Evolutionary conservation across 1,140 invertebrate genomes (phyloP).

Genomic region (Chionoecetes opilio): DNA sequence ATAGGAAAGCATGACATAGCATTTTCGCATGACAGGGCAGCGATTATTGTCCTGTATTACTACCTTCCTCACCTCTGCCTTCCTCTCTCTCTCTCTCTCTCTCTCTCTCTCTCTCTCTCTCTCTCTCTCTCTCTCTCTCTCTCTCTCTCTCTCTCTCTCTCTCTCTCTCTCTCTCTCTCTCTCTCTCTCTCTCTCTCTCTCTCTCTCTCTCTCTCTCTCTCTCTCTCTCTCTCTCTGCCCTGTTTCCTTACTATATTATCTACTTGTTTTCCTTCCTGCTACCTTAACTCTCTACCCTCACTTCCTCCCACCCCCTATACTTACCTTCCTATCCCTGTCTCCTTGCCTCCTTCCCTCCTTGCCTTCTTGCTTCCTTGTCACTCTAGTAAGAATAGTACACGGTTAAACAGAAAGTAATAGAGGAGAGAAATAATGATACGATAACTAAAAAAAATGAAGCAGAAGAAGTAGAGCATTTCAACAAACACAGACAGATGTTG

Average conservation of each 20-base stretch:
- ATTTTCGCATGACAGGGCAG: too few relatives aligned
- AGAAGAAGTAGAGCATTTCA: too few relatives aligned
- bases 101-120: neutral
- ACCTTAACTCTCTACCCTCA: neutral
- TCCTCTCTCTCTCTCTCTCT: neutral
- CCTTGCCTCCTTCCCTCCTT: neutral
- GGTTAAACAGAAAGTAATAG: too few relatives aligned
- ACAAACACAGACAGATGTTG: too few relatives aligned
- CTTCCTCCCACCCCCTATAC: neutral
- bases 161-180: neutral
- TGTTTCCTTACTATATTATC: neutral
- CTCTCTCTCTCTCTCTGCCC: neutral
- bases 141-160: neutral
- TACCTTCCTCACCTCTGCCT: too few relatives aligned
- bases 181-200: neutral
- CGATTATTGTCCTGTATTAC: too few relatives aligned
- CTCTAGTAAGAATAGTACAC: too few relatives aligned
- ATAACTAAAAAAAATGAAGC: too few relatives aligned
- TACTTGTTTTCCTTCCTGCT: neutral
- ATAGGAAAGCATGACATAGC: too few relatives aligned
- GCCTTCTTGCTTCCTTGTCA: neutral
- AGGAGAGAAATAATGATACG: too few relatives aligned
- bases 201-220: neutral
- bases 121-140: neutral
- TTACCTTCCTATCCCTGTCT: neutral